Base-by-base conservation (phyloP, 30 jellyfish, hydroid and myxozoan genomes). In the Thelohanellus kitauei region DNA sequence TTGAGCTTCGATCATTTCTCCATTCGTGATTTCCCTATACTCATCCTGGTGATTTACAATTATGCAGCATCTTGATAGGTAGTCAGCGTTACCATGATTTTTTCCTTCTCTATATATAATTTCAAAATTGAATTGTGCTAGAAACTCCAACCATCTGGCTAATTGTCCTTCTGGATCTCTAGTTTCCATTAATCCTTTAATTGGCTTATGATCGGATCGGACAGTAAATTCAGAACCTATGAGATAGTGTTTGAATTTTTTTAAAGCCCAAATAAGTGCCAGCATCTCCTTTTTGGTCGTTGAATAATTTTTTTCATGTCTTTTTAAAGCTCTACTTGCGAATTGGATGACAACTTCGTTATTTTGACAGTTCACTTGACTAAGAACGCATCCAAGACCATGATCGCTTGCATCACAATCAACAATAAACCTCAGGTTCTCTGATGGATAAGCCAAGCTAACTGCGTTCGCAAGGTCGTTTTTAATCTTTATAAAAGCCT, bases 341-440 rank as follows among this genome's bases (percentile, higher is more conserved):
- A 45, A 55, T 1, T 62, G 48, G 29, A 55, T 23, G 9, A 47
- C 75, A 5, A 21, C 16, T 38, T 58, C 61, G 1, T 0, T 34
- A 6, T 43, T 48, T 15, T 33, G 14, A n/a, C n/a, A n/a, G 17
- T 31, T 32, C 4, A 18, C 41, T 31, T 57, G 83, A 4, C 58
- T 32, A 14, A 57, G 67, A 0, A 57, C 60, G 11, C 41, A 51
- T 11, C 83, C 83, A 12, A 57, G 18, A 8, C 68, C 83, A 15
- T 14, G 20, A 33, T 39, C 37, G 21, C 52, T 20, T 11, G 67
- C 83, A 27, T 57, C 83, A 14, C 51, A 32, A 12, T 38, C 37
- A 50, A 57, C 20, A 35, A 20, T 15, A 22, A 56, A 56, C 2
- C 46, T 62, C 16, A 14, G 21, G 1, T 24, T 13, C 25, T 11